Base-by-base conservation (phyloP, 2,888 invertebrate genomes). In the Pollenia angustigena region DNA sequence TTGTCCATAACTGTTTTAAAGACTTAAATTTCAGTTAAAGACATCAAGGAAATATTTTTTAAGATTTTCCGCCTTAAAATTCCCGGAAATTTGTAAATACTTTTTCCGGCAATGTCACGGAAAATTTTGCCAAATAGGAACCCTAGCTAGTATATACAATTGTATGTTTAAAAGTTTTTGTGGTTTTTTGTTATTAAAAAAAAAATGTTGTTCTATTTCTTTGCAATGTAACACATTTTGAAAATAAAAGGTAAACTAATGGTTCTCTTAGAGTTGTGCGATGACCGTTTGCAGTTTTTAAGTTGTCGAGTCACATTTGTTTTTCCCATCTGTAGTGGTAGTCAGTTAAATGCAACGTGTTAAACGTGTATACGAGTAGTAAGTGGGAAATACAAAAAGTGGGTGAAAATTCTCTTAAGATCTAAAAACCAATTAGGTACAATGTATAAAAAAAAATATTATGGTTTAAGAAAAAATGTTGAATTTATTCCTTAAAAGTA, bases 171-270 rank as follows among this genome's bases (percentile, higher is more conserved):
- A 8, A 32, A 0, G 9, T 9, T 48, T 23, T 9, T n/a, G 16
- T 50, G 32, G 16, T 12, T 18, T 44, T 54, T 40, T 9, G 23
- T 64, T 66, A 14, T n/a, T 32, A 32, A 64, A 12, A 18, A 18
- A 18, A 52, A 44, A 23, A 32, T 76, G 44, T 44, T 52, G 54
- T 76, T 75, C 10, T 64, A 52, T 64, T 44, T 52, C 40, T 62
- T 52, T 9, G 18, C 18, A 62, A 75, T 60, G 50, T 23, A 50
- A 48, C 48, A 74, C 60, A 74, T 40, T 60, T 46, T 46, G 16
- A 50, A 50, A 74, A 48, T 12, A 74, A 16, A 16, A 50, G 48
- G 4, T 6, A 6, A 62, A 14, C 2, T 4, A 10, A 23, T 8
- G 40, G 42, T n/a, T 16, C 44, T 64, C 44, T 18, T 44, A 18